Conservation (phyloP, 2,113 vertebrate species). For the Epinephelus moara region DNA sequence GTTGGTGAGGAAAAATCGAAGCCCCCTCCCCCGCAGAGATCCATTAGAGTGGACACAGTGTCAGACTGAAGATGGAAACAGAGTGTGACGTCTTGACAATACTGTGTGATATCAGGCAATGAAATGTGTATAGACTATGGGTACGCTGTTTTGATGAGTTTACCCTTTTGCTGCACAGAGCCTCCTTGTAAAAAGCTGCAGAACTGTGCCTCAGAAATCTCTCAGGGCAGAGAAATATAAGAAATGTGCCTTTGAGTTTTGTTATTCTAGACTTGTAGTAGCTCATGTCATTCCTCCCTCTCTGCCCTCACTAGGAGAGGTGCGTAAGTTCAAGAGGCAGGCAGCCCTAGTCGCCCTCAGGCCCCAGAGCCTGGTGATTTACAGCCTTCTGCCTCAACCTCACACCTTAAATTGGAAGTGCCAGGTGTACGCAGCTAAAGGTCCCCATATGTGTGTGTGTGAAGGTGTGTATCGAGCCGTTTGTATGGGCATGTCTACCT, state of each 20-base stretch:
- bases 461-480: not conserved
- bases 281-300: constrained; percentile 20
- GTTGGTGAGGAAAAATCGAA: no score
- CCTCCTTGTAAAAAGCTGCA: not conserved
- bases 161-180: not conserved
- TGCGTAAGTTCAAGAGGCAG: constrained; percentile 43
- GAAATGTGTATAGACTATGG: not conserved
- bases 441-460: constrained; percentile 13
- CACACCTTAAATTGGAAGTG: constrained; percentile 26
- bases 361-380: constrained; percentile 48
- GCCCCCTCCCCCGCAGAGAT: no score
- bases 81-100: no score
- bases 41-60: no score
- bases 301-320: constrained; percentile 22
- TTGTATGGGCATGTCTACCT: constrained; percentile 5
- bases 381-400: constrained; percentile 45
- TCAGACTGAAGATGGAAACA: no score
- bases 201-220: constrained; percentile 6
- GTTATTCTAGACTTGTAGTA: constrained; percentile 25
- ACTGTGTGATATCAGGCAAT: not conserved
- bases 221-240: constrained; percentile 2
- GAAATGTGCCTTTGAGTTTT: constrained; percentile 12
- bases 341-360: constrained; percentile 25
- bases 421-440: constrained; percentile 61
- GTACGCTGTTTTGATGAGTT: not conserved